These are phyloP conservation scores for Euzetes globulus DNA, from an alignment of 2,888 invertebrate species.

Conservation along the genomic window DNA sequence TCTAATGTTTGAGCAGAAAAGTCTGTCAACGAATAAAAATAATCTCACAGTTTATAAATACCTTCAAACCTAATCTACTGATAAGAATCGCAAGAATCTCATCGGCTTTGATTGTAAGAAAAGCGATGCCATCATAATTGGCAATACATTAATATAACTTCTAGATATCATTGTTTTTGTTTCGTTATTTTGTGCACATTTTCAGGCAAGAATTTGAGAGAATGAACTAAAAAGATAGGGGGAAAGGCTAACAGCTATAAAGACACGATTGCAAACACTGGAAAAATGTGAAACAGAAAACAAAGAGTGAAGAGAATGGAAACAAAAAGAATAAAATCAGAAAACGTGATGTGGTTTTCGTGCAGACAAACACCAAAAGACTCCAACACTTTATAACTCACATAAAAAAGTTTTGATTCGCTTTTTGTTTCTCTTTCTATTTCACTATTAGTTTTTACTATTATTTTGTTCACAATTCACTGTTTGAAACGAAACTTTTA, in stretches of 20 bases:
- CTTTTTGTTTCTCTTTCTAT: too few relatives aligned
- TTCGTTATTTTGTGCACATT: too few relatives aligned
- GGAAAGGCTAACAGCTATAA: neutral
- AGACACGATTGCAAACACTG: neutral
- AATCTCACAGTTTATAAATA: too few relatives aligned
- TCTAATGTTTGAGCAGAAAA: too few relatives aligned
- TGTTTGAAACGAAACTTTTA: neutral
- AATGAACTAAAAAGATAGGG: neutral
- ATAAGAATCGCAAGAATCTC: too few relatives aligned
- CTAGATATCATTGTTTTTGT: too few relatives aligned
- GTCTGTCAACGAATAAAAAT: too few relatives aligned
- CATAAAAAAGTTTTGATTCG: neutral
- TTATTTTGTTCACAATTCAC: neutral
- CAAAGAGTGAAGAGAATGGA: neutral
- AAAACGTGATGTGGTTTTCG: slow-evolving; percentile 30
- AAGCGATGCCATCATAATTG: slow-evolving; percentile 23
- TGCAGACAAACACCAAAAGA: slow-evolving; percentile 10
- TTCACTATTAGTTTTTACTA: neutral
- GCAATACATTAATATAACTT: neutral
- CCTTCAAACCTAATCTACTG: too few relatives aligned
- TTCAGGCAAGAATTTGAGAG: neutral
- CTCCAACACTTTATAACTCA: neutral
- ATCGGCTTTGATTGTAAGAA: slow-evolving; percentile 7
- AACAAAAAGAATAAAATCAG: neutral
- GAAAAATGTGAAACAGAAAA: neutral